A percentile compares a stretch with the other conserved stretches of the same genome.
Evolutionary conservation across 1,140 invertebrate genomes (phyloP).

Genomic region (Luehdorfia chinensis): DNA sequence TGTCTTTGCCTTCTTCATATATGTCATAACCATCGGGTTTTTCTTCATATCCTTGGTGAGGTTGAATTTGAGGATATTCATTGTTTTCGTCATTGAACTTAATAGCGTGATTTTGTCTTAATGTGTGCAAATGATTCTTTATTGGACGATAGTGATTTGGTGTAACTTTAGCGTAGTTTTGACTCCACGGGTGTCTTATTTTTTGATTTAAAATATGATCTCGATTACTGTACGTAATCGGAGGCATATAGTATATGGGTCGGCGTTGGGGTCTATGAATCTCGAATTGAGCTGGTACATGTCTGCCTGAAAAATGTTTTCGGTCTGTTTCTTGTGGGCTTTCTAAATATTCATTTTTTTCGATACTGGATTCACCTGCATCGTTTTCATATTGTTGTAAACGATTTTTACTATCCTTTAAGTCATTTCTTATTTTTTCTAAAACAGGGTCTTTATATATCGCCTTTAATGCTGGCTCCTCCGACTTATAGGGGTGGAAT

Average conservation of each 20-base stretch:
- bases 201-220: slow-evolving; percentile 55
- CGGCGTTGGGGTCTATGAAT: slow-evolving; percentile 53
- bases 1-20: slow-evolving; percentile 62
- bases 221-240: slow-evolving; percentile 33
- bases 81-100: slow-evolving; percentile 66
- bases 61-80: slow-evolving; percentile 63
- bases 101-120: slow-evolving; percentile 62
- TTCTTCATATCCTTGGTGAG: slow-evolving; percentile 38
- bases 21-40: slow-evolving; percentile 67
- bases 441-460: slow-evolving; percentile 65
- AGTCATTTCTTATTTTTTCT: slow-evolving; percentile 60
- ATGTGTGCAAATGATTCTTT: slow-evolving; percentile 53
- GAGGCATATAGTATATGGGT: slow-evolving; percentile 56
- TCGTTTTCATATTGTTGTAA: slow-evolving; percentile 61
- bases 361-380: slow-evolving; percentile 44
- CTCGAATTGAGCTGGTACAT: slow-evolving; percentile 57
- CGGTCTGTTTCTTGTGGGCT: slow-evolving; percentile 46
- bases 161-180: slow-evolving; percentile 62
- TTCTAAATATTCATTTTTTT: slow-evolving; percentile 54
- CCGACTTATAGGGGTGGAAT: slow-evolving; percentile 64
- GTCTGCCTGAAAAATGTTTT: slow-evolving; percentile 55
- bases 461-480: slow-evolving; percentile 52
- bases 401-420: slow-evolving; percentile 51
- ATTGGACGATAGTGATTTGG: slow-evolving; percentile 63
- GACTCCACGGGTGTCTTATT: slow-evolving; percentile 65